Evolutionary conservation across 2,113 vertebrate species (phyloP), one percentile per base, ranked within the genome.

Genomic region (Hydrolagus affinis): DNA sequence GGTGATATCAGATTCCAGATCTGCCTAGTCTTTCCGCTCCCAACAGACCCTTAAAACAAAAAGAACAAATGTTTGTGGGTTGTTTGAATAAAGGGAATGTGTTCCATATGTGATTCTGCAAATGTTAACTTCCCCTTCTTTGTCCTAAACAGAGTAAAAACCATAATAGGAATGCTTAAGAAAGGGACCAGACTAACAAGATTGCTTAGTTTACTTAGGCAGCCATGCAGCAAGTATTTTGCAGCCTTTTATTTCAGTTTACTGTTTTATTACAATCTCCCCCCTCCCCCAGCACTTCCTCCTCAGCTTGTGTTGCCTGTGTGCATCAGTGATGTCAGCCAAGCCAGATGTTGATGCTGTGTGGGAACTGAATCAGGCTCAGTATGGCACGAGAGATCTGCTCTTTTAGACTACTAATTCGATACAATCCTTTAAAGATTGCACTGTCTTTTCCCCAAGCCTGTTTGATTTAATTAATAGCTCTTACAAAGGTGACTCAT

Each of bases 271-370:
- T 62, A 9, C 28, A 66, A 83, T 30, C 62, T 28, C 11, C 11
- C 21, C 44, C 62, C 62, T 9, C 11, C 21, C 32, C 78, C 23
- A 83, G 78, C 78, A 68, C 66, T 83, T 83, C 62, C 60, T 66
- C 17, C 0, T 14, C 2, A 11, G 59, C 17, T 66, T 68, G 60
- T 28, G 28, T 28, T 66, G 17, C 19, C 17, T 80, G 76, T 62
- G 62, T 83, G 78, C 78, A 66, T 83, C 21, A 3, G 62, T 83
- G 59, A 32, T 66, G 78, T 30, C 11, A 62, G 60, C 66, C n/a
- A 60, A 83, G 62, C 78, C 78, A 68, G 60, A 83, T 83, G 78
- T 83, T 83, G 73, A 75, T 56, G 32, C 78, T 83, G 15, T 32
- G 66, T 83, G 78, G 78, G 78, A 68, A 68, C 78, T 83, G 78